Evolutionary conservation across 2,113 vertebrate species (phyloP).

Genomic region (Tetrao urogallus): DNA sequence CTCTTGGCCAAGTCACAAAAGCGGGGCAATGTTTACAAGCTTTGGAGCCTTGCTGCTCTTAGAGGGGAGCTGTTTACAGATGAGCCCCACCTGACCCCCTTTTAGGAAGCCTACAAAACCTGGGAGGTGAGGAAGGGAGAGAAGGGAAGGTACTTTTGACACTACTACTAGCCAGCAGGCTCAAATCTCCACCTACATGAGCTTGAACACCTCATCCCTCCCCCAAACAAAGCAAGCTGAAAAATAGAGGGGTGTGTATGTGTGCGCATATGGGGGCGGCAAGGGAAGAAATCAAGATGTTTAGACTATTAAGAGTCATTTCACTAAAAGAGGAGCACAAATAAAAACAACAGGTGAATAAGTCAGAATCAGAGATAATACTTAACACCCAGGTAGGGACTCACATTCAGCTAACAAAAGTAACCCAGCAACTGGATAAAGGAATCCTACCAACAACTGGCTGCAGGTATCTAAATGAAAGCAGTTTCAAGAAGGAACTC

Average conservation of each 20-base stretch:
- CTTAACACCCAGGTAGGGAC: constrained; percentile 17
- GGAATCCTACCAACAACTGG: constrained; percentile 1
- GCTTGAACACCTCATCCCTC: constrained; percentile 1
- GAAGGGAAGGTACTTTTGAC: neutral
- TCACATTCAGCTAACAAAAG: neutral
- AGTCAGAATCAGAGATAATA: neutral
- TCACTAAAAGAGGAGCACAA: constrained; percentile 21
- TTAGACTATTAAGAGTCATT: constrained; percentile 30
- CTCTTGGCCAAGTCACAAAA: constrained; percentile 30
- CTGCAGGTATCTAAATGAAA: neutral
- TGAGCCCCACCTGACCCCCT: constrained; percentile 2
- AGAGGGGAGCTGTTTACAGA: neutral
- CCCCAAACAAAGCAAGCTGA: neutral
- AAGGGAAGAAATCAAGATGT: constrained; percentile 26
- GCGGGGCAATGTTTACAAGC: constrained; percentile 25
- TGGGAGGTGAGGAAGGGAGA: neutral
- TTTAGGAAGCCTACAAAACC: constrained; percentile 37
- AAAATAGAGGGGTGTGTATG: neutral
- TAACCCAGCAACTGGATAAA: neutral
- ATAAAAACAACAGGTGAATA: constrained; percentile 53
- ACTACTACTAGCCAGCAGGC: neutral
- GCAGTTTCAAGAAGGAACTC: neutral
- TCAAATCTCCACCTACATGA: neutral
- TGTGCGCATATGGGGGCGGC: neutral
- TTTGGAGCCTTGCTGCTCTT: neutral